Evolutionary conservation across 1,140 invertebrate genomes (phyloP).

Genomic region (Diachasmimorpha longicaudata): DNA sequence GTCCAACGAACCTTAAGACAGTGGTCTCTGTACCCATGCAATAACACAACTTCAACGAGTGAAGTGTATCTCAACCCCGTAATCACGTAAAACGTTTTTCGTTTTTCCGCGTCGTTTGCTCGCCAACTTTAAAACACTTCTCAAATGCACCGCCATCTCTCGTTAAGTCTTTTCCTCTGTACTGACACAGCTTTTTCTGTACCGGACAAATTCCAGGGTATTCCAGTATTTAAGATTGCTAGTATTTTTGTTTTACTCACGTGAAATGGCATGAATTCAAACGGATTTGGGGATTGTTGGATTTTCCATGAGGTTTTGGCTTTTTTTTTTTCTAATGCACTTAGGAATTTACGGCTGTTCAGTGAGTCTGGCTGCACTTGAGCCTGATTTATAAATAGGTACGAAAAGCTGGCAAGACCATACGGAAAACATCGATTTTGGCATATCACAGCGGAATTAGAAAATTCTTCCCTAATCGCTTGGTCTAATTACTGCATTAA

Average conservation of each 20-base stretch:
- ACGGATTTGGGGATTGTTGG: not conserved
- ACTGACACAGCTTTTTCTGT: not conserved
- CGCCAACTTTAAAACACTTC: not conserved
- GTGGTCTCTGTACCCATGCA: not conserved
- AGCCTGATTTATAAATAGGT: constrained; percentile 26
- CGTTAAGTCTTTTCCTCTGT: constrained; percentile 20
- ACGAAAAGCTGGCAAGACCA: too few species aligned
- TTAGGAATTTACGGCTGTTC: not conserved
- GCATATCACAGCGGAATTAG: too few species aligned
- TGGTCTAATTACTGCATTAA: too few species aligned
- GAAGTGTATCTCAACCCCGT: constrained; percentile 3
- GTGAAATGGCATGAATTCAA: not conserved
- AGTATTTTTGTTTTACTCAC: not conserved
- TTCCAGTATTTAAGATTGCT: not conserved
- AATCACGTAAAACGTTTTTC: not conserved
- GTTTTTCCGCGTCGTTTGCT: constrained; percentile 1
- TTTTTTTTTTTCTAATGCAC: not conserved
- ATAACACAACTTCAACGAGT: not conserved
- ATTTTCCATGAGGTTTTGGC: not conserved
- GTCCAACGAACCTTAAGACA: not conserved
- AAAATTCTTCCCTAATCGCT: too few species aligned
- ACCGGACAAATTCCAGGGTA: not conserved
- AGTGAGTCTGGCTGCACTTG: not conserved
- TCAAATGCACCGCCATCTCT: constrained; percentile 2
- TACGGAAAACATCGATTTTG: too few species aligned